Conservation (phyloP, 2,888 invertebrate genomes). For the Hypolimnas misippus region DNA sequence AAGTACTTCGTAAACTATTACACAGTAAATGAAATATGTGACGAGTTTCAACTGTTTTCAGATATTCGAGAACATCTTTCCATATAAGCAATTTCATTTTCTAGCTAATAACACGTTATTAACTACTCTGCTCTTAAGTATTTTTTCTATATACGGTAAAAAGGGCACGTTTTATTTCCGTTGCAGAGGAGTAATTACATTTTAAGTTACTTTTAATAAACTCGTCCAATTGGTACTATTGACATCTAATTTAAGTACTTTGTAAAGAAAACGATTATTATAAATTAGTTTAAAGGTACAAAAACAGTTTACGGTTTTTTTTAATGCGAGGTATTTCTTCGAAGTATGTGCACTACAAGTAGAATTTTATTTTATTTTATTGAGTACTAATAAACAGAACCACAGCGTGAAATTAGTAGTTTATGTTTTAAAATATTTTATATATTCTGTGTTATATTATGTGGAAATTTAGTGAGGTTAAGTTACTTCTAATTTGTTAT, state of each 20-base stretch:
- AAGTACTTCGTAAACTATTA: background rate
- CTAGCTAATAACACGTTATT: slow-evolving; percentile 1
- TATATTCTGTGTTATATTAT: too few species aligned
- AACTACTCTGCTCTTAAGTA: background rate
- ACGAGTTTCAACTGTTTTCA: background rate
- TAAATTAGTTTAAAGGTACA: too few species aligned
- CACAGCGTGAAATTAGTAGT: too few species aligned
- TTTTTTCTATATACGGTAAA: background rate
- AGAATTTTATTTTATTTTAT: too few species aligned
- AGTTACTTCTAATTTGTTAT: background rate
- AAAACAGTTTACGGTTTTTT: too few species aligned
- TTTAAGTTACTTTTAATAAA: background rate
- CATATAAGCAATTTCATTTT: background rate
- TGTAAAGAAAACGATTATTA: too few species aligned
- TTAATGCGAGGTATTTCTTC: too few species aligned
- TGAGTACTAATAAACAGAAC: too few species aligned
- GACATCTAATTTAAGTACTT: background rate
- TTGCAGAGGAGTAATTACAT: slow-evolving; percentile 1
- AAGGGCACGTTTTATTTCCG: slow-evolving; percentile 1
- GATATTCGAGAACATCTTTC: background rate
- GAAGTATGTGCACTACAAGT: too few species aligned
- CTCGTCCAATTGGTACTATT: background rate
- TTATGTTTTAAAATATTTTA: too few species aligned
- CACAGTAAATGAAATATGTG: background rate
- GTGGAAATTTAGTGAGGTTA: background rate